Conservation (phyloP, 2,797 vertebrate genomes). For the Cygnus olor region DNA sequence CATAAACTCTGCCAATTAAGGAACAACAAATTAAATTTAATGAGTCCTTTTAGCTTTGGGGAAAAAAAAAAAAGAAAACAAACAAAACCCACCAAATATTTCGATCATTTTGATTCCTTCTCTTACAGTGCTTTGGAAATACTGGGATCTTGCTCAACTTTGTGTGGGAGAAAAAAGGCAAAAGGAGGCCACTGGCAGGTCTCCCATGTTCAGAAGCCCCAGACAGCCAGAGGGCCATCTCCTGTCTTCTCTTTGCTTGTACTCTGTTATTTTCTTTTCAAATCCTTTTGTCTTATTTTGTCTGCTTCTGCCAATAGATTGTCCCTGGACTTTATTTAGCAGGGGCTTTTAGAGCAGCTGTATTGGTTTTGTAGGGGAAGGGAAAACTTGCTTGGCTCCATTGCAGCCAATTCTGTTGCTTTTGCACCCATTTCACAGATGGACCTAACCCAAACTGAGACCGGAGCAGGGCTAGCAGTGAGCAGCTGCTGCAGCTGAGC, state of each 20-base stretch:
- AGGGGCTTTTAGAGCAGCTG: not conserved
- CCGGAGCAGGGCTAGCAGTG: not conserved
- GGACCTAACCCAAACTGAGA: not conserved
- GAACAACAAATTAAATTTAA: not conserved
- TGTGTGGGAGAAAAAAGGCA: not conserved
- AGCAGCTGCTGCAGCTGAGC: not conserved
- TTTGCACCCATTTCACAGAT: not conserved
- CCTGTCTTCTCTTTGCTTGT: not conserved
- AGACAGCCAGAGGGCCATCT: not conserved
- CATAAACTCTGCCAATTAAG: not conserved
- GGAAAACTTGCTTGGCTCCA: accelerated
- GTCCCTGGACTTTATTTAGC: not conserved
- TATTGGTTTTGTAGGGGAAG: not conserved
- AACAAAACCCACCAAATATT: not conserved
- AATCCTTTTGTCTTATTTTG: not conserved
- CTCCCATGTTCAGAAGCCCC: not conserved
- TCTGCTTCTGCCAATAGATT: not conserved
- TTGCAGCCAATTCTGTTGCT: not conserved
- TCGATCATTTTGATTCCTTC: not conserved
- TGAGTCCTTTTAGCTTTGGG: not conserved
- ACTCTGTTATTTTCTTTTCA: not conserved
- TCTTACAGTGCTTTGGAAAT: not conserved
- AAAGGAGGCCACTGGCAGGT: not conserved
- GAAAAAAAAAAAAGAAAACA: not conserved
- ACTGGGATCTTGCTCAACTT: not conserved